Evolutionary conservation across 2,888 invertebrate species (phyloP).

Genomic region (Margaritifera margaritifera): DNA sequence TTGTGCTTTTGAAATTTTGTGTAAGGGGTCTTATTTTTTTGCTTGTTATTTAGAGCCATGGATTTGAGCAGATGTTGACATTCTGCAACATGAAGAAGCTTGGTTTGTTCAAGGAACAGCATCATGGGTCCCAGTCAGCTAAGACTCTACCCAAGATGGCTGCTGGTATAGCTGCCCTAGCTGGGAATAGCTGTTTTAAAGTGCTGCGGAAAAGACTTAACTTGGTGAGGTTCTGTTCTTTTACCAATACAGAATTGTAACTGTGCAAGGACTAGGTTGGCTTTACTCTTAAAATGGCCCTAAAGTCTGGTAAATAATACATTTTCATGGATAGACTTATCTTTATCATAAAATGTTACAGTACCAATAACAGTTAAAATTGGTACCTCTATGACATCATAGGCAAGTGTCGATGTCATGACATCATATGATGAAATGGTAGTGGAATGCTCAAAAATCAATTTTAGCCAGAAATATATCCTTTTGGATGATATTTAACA

Average conservation of each 20-base stretch:
- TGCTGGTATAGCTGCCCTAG: conserved; percentile 74
- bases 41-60: conserved; percentile 79
- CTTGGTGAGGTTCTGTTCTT: conserved; percentile 75
- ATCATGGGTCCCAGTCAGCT: conserved; percentile 43
- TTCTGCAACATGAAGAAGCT: conserved; percentile 85
- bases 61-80: conserved; percentile 85
- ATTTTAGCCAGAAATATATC: no score
- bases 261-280: not conserved
- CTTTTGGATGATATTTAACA: no score
- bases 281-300: not conserved
- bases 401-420: no score
- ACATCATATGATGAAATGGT: no score
- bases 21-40: not conserved
- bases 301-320: no score
- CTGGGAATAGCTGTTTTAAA: conserved; percentile 81
- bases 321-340: no score
- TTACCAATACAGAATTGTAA: no score
- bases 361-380: no score
- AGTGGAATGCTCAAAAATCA: no score
- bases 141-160: conserved; percentile 73
- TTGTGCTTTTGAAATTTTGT: conserved; percentile 78
- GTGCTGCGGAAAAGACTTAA: conserved; percentile 82
- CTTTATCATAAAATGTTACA: no score
- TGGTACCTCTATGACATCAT: no score
- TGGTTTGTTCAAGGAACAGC: conserved; percentile 78